These are phyloP conservation scores for Cerastis rubricosa DNA, from an alignment of 2,888 invertebrate species.

Conservation along the genomic window DNA sequence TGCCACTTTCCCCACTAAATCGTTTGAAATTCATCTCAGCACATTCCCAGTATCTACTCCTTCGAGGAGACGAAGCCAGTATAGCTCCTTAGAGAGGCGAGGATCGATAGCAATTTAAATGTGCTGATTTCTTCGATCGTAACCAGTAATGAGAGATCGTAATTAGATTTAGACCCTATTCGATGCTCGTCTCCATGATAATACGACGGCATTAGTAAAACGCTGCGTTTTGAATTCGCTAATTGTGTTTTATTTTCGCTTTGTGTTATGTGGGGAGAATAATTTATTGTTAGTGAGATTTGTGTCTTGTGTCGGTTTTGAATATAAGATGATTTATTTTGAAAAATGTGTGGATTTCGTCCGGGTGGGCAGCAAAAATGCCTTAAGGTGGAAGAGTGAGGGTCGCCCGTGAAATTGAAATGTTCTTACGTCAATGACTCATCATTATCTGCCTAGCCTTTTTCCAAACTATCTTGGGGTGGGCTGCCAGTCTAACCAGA, in stretches of 20 bases:
- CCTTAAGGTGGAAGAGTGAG: neutral
- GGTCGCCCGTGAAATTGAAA: too few relatives aligned
- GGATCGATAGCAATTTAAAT: conserved; percentile 78
- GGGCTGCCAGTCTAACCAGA: too few relatives aligned
- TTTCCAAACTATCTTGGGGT: too few relatives aligned
- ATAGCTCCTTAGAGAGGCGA: conserved; percentile 68
- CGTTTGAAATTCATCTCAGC: conserved; percentile 73
- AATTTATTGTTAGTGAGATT: conserved; percentile 7
- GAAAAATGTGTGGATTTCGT: neutral
- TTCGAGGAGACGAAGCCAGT: conserved; percentile 56
- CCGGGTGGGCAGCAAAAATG: neutral
- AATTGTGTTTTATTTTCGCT: conserved; percentile 58
- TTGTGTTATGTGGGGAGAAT: conserved; percentile 20
- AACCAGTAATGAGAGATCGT: conserved; percentile 81
- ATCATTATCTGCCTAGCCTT: too few relatives aligned
- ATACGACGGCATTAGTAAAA: conserved; percentile 51
- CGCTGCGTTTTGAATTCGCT: conserved; percentile 59
- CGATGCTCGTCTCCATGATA: conserved; percentile 48
- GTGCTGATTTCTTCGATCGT: conserved; percentile 78
- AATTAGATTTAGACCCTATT: conserved; percentile 81
- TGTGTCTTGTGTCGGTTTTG: neutral
- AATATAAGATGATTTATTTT: neutral
- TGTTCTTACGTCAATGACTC: too few relatives aligned
- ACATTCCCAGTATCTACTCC: conserved; percentile 64
- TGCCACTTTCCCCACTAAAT: conserved; percentile 58